A percentile compares a stretch with the other conserved stretches of the same genome.
Evolutionary conservation across 2,797 vertebrate genomes (phyloP).

Genomic region (Hydrocynus forskahlii): DNA sequence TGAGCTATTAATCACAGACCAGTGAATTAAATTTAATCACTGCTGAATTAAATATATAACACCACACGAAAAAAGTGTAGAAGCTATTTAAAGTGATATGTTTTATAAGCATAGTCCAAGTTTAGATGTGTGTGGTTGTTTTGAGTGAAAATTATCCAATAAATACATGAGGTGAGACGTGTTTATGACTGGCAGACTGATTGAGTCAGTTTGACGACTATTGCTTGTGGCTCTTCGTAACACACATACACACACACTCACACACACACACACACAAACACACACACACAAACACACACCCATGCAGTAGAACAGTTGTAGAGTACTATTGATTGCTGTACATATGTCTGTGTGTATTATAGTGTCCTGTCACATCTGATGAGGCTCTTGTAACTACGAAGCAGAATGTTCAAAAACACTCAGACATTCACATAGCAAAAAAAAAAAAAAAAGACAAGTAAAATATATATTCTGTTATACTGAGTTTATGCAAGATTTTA

Average conservation of each 20-base stretch:
- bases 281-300: neutral
- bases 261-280: neutral
- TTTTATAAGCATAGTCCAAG: neutral
- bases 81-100: neutral
- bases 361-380: conserved; percentile 10
- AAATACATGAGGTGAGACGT: neutral
- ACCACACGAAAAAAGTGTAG: neutral
- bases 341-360: neutral
- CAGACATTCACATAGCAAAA: neutral
- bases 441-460: neutral
- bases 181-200: conserved; percentile 13
- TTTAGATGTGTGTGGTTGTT: neutral
- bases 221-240: neutral
- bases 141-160: neutral
- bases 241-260: neutral
- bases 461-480: neutral
- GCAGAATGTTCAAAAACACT: neutral
- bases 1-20: conserved; percentile 12
- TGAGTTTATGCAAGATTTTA: conserved; percentile 11
- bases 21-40: neutral
- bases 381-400: conserved; percentile 9
- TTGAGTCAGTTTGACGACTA: conserved; percentile 9
- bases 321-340: neutral
- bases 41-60: neutral
- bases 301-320: neutral